phyloP scores from a whole-genome alignment of 2,888 invertebrate genomes.

The Leptopilina drosophilae region DNA sequence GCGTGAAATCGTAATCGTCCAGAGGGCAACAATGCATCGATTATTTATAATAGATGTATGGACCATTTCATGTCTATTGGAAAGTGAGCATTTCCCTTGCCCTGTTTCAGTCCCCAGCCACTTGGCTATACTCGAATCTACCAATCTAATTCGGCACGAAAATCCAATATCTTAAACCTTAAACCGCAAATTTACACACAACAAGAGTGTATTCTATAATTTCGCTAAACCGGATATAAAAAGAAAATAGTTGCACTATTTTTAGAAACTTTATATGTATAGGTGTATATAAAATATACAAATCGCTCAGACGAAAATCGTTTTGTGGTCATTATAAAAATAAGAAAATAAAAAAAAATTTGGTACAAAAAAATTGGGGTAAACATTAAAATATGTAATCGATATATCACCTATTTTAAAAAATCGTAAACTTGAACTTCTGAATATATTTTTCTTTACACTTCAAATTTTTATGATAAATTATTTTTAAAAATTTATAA shows the following conservation, averaged over 20 bases:
- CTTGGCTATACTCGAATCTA: constrained; percentile 55
- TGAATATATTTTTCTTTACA: no score
- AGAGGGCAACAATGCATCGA: constrained; percentile 64
- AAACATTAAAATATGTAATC: no score
- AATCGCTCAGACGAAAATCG: background rate
- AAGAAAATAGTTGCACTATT: no score
- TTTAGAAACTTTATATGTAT: background rate
- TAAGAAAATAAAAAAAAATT: background rate
- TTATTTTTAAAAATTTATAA: no score
- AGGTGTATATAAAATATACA: background rate
- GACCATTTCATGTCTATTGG: constrained; percentile 66
- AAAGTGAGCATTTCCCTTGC: constrained; percentile 62
- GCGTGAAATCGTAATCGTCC: constrained; percentile 64
- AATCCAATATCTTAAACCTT: constrained; percentile 62
- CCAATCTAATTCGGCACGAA: constrained; percentile 60
- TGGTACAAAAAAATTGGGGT: no score
- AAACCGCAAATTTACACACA: constrained; percentile 50
- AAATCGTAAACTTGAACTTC: no score
- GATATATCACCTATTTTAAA: no score
- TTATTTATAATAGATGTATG: constrained; percentile 67
- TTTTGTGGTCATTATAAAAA: no score
- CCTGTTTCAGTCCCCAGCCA: constrained; percentile 66
- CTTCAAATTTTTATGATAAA: no score
- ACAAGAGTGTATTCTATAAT: background rate
- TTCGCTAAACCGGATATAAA: background rate